Conservation (phyloP, 2,888 invertebrate species). For the Embidobia sp. region DNA sequence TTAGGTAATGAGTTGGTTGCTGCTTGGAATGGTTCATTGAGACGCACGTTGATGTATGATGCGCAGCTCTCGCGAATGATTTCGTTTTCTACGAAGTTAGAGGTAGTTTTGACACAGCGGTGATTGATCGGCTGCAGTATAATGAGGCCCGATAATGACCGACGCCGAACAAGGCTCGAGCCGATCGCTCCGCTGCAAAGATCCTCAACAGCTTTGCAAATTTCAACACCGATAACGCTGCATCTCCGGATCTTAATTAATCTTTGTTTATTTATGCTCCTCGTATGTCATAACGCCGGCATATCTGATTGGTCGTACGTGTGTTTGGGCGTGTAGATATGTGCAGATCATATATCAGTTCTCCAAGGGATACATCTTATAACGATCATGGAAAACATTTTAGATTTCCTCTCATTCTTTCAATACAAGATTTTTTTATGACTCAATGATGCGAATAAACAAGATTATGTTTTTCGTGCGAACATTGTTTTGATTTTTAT, state of each 20-base stretch:
- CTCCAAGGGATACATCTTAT: no score
- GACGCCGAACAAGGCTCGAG: conserved; percentile 75
- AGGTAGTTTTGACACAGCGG: conserved; percentile 65
- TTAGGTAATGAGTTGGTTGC: conserved; percentile 27
- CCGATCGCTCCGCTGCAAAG: neutral
- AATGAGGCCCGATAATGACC: conserved; percentile 81
- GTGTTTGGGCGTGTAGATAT: no score
- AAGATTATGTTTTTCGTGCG: no score
- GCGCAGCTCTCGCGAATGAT: conserved; percentile 26
- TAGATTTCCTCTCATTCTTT: no score
- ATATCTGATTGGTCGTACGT: conserved; percentile 26
- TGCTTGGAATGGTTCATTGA: conserved; percentile 37
- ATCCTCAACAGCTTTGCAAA: conserved; percentile 24
- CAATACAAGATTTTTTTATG: no score
- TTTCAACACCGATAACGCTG: conserved; percentile 40
- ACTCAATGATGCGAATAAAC: no score
- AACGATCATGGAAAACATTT: no score
- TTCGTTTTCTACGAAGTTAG: conserved; percentile 57
- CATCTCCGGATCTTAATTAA: conserved; percentile 50
- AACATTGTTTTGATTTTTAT: no score
- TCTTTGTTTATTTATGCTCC: conserved; percentile 47
- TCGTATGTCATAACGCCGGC: conserved; percentile 31
- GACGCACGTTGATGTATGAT: conserved; percentile 29
- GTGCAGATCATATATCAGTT: no score
- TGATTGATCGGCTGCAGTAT: conserved; percentile 81